Evolutionary conservation across 1,140 invertebrate genomes (phyloP).

Genomic region (Orchestia grillus): DNA sequence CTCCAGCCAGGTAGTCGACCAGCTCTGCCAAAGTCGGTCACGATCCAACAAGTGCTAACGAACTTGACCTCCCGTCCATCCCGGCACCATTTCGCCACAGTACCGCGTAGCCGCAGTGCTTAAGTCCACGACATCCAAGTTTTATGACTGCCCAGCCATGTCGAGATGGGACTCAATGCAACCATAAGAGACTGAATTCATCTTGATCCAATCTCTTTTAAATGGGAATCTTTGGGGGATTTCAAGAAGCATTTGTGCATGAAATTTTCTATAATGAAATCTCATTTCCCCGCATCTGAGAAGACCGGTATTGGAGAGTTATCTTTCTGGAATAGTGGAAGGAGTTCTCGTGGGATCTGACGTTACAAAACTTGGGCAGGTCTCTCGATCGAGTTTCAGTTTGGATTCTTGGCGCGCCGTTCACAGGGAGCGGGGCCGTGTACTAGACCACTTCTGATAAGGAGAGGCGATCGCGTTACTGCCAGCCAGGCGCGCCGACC

Average conservation of each 20-base stretch:
- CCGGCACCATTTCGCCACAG: background rate
- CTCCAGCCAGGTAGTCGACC: background rate
- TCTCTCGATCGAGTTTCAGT: background rate
- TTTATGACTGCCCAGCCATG: background rate
- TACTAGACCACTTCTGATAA: constrained; percentile 22
- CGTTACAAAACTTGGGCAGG: background rate
- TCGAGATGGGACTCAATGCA: background rate
- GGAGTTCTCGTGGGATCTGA: background rate
- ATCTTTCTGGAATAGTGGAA: background rate
- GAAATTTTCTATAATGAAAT: too few species aligned
- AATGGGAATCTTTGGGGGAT: background rate
- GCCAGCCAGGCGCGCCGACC: background rate
- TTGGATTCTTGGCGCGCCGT: background rate
- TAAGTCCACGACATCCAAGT: background rate
- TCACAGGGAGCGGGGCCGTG: background rate
- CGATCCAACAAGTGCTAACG: background rate
- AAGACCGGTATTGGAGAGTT: background rate
- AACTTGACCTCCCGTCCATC: background rate
- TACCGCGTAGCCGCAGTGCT: background rate
- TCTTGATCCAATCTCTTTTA: background rate
- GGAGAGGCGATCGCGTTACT: constrained; percentile 2
- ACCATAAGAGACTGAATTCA: background rate
- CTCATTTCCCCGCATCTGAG: too few species aligned
- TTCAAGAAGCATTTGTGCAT: too few species aligned
- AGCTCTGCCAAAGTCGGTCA: background rate